Evolutionary conservation across 2,888 invertebrate species (phyloP), one percentile per base, ranked within the genome.

Genomic region (Antitype chi): DNA sequence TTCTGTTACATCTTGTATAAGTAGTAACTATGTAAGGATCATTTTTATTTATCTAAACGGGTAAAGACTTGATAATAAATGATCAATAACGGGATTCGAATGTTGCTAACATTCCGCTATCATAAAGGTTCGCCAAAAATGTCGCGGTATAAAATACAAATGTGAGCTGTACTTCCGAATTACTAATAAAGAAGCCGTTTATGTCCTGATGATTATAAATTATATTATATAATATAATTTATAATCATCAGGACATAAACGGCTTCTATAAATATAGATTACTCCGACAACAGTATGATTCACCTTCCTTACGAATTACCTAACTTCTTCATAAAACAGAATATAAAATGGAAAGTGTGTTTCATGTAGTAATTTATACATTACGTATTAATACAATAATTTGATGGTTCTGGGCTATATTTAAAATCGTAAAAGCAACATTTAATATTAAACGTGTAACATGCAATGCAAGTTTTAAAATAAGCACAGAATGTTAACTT

Each of bases 321-420:
- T 20, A 70, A 78, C 23, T 55, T 25, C 53, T 63, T 62, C 9
- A 52, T 38, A 47, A 43, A 53, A 64, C 23, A 63, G 28, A 74
- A 71, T 70, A 43, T 57, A 32, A 60, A 80, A 76, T 55, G 55
- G 43, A 75, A 67, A 70, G 60, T 67, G 23, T 55, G 0, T 25
- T n/a, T 2, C 20, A 28, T 32, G 11, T 55, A 55, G 13, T 3
- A 11, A 76, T 64, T 13, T 25, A 11, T n/a, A 8, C 25, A 38
- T 47, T 64, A 55, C 23, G 13, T 49, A 15, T 8, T 28, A 11
- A 32, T 8, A 11, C 25, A 66, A 17, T 55, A 32, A 17, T 49
- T 38, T 59, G 23, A 28, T 55, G 32, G 23, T 49, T 55, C n/a
- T 59, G 15, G 6, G 15, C 11, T 52, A 6, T 68, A 49, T 28